Evolutionary conservation across 2,888 invertebrate genomes (phyloP).

Genomic region (Leptarthrus brevirostris): DNA sequence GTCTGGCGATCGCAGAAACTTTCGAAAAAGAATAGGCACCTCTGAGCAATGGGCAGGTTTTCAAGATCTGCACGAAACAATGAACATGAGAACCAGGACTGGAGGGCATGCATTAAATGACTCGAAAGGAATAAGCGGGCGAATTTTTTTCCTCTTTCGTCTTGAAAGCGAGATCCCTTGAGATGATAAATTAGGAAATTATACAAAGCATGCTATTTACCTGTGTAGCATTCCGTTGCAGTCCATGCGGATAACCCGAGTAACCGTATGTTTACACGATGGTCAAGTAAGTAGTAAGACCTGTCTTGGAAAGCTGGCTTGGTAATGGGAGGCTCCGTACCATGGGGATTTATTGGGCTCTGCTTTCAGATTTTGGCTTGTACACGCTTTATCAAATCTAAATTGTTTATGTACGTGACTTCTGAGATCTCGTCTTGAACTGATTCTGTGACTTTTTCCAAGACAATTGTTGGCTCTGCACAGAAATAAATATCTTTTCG

Average conservation of each 20-base stretch:
- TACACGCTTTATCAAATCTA: slow-evolving; percentile 37
- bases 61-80: slow-evolving; percentile 44
- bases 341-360: slow-evolving; percentile 26
- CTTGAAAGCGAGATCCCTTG: slow-evolving; percentile 37
- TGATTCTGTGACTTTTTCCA: slow-evolving; percentile 19
- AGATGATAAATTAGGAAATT: slow-evolving; percentile 49
- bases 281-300: slow-evolving; percentile 31
- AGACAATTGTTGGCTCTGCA: slow-evolving; percentile 23
- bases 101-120: slow-evolving; percentile 43
- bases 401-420: slow-evolving; percentile 40
- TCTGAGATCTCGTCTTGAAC: slow-evolving; percentile 5
- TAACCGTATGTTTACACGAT: slow-evolving; percentile 35
- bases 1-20: slow-evolving; percentile 26
- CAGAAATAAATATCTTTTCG: not conserved
- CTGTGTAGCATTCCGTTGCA: slow-evolving; percentile 6
- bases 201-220: slow-evolving; percentile 43
- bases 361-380: slow-evolving; percentile 24
- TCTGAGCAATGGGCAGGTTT: not conserved
- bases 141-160: slow-evolving; percentile 28
- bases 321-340: slow-evolving; percentile 22
- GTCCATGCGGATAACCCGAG: slow-evolving; percentile 23
- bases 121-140: slow-evolving; percentile 23
- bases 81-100: slow-evolving; percentile 44
- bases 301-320: not conserved
- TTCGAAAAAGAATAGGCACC: slow-evolving; percentile 9